phyloP scores from a whole-genome alignment of 2,888 invertebrate genomes.

The Sphinx pinastri region DNA sequence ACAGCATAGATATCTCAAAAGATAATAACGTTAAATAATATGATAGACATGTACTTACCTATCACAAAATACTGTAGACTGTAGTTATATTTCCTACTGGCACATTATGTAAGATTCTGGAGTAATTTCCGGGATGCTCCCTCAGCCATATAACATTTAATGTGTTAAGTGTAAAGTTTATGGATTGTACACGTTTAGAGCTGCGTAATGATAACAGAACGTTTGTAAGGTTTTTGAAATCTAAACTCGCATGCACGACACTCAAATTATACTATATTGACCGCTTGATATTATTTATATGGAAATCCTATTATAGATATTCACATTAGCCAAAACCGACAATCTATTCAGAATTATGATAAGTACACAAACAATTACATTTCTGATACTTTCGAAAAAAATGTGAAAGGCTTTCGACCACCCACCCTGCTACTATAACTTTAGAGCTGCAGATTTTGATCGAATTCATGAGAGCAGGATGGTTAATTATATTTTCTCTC shows the following conservation, averaged over 20 bases:
- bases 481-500: background rate
- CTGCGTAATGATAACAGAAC: slow-evolving; percentile 13
- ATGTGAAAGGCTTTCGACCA: slow-evolving; percentile 18
- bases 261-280: background rate
- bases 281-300: background rate
- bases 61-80: slow-evolving; percentile 50
- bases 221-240: background rate
- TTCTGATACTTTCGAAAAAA: slow-evolving; percentile 11
- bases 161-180: background rate
- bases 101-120: slow-evolving; percentile 38
- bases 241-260: slow-evolving; percentile 11
- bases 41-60: slow-evolving; percentile 54
- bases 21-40: slow-evolving; percentile 38
- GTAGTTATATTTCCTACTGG: slow-evolving; percentile 36
- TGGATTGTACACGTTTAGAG: background rate
- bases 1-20: slow-evolving; percentile 36
- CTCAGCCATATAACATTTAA: background rate
- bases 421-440: slow-evolving; percentile 11
- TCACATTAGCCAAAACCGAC: background rate
- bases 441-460: background rate
- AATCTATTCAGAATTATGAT: background rate
- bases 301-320: background rate
- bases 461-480: background rate
- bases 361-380: slow-evolving; percentile 8
- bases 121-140: slow-evolving; percentile 1